Base-by-base conservation (phyloP, 2,888 invertebrate species). In the Abrostola tripartita region DNA sequence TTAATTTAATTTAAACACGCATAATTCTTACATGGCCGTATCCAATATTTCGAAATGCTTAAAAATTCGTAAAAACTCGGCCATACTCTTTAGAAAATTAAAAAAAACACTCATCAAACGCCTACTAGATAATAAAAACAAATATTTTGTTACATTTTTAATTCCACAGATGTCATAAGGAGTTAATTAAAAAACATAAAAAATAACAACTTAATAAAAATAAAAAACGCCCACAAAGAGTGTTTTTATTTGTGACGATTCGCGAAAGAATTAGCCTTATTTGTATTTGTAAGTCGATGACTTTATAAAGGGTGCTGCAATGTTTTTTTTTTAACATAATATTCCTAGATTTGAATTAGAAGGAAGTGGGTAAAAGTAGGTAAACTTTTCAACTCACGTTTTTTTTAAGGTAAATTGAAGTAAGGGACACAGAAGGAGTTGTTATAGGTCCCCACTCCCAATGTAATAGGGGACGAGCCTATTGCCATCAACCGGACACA, bases 111-210 rank as follows among this genome's bases (percentile, higher is more conserved):
- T n/a, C 42, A 41, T 62, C 56, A 61, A 42, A 11, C 37, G 14
- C 9, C 50, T 14, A 62, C 52, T 53, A 37, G 14, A 10, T 5
- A 50, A 67, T 65, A 54, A 61, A 78, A 69, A 6, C 12, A 55
- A 5, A 49, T 54, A 42, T 50, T 58, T 37, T 42, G 24, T 24
- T 2, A 24, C 24, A 24, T 49, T 55, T 74, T 69, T 54, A 54
- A 47, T 11, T 11, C 47, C 37, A 50, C 73, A 73, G 74, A 37
- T 41, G 10, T 44, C 44, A 41, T 52, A 37, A 38, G 37, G 52
- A 57, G 40, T 50, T 68, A 78, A 79, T 76, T 79, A 73, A 68
- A 78, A 65, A 47, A 61, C 65, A 73, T 69, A 69, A 78, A 75
- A 65, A 62, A 47, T 69, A 51, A 79, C 64, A 51, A 59, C 58